Evolutionary conservation across 2,888 invertebrate genomes (phyloP), one percentile per base, ranked within the genome.

Genomic region (Leptinotarsa haldemani): DNA sequence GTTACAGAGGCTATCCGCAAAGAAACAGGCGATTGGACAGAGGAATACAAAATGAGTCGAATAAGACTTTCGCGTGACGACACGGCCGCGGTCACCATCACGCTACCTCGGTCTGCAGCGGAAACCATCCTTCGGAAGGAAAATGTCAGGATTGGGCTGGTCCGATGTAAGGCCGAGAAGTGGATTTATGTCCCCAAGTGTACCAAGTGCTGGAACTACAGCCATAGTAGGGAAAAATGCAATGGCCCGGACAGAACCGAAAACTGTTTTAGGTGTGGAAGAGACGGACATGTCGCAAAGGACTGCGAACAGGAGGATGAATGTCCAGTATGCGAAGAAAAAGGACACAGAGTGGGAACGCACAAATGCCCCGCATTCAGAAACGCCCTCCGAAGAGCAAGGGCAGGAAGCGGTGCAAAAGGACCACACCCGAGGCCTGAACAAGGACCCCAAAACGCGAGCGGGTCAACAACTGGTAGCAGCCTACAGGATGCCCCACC

Each of bases 201-300:
- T 22, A 12, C 1, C 9, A 20, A 40, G 4, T 70, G 65, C 13
- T 52, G 25, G 56, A 56, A 18, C 2, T 20, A 40, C 1, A 65
- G 65, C 4, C 65, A 70, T 18, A 65, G 15, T 0, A 53, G 3
- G 0, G 22, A 3, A 16, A 18, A 30, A 1, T 64, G 70, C 47
- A 13, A 40, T 9, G 70, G 65, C 7, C 22, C 30, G 7, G 56
- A 70, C 16, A 52, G 70, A 40, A 16, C 53, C 2, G 25, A 65
- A 20, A 65, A 64, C 53, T 70, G 65, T 18, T 18, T 9, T 13
- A 13, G 40, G 25, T 70, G 65, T 46, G 70, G 70, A 5, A 47
- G 2, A n/a, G 40, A 53, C 4, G 47, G 30, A 30, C 65, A 70
- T 18, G 22, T 4, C n/a, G 50, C 20, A 7, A 65, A 52, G 16